These are phyloP conservation scores for Neodiprion virginianus DNA, from an alignment of 1,140 invertebrate species.

Conservation along the genomic window DNA sequence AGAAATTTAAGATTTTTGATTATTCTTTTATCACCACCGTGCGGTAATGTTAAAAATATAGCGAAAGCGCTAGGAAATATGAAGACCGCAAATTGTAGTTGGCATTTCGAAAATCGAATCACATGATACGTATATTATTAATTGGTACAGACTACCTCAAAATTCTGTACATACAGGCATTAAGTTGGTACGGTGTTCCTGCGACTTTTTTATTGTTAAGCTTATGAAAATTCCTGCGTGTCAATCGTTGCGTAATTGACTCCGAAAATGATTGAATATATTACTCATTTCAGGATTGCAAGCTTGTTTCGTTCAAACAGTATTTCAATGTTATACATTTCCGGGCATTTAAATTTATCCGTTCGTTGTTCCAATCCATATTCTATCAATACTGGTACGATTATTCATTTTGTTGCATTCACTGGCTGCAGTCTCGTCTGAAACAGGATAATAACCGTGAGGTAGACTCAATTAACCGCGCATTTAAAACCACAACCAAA, in stretches of 20 bases:
- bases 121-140: too few species aligned
- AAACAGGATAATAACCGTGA: slow-evolving; percentile 7
- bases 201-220: background rate
- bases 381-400: slow-evolving; percentile 51
- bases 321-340: slow-evolving; percentile 43
- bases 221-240: too few species aligned
- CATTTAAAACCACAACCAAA: slow-evolving; percentile 9
- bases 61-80: too few species aligned
- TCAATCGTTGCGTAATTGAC: too few species aligned
- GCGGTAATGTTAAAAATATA: too few species aligned
- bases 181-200: too few species aligned
- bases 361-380: slow-evolving; percentile 52
- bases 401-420: slow-evolving; percentile 51
- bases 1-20: too few species aligned
- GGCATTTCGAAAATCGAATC: too few species aligned
- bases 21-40: too few species aligned
- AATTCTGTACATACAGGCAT: too few species aligned
- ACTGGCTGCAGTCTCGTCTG: slow-evolving; percentile 53
- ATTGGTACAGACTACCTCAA: too few species aligned
- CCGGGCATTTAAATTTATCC: slow-evolving; percentile 50
- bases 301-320: slow-evolving; percentile 55
- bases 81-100: too few species aligned
- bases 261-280: background rate
- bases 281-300: slow-evolving; percentile 60
- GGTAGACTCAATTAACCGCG: background rate